Conservation (phyloP, 2,888 invertebrate species). For the Macrophya alboannulata region DNA sequence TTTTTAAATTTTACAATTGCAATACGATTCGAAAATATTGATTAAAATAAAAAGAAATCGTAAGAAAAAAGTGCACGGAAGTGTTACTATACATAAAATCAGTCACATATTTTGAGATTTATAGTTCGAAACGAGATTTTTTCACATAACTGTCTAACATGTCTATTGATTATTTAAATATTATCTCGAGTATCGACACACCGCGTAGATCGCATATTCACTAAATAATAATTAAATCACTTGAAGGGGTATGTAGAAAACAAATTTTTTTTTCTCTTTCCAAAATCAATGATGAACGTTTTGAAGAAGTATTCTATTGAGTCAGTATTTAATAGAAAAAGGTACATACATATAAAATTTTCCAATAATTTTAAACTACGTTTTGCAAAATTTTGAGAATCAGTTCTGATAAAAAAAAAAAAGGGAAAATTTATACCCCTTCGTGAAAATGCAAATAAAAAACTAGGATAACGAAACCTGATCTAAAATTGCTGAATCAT, state of each 20-base stretch:
- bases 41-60: not conserved
- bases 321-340: too few relatives aligned
- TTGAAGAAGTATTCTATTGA: not conserved
- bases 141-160: not conserved
- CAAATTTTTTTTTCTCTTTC: too few relatives aligned
- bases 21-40: not conserved
- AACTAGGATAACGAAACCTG: not conserved
- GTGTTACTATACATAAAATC: not conserved
- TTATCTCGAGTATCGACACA: not conserved
- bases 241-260: not conserved
- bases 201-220: slow-evolving; percentile 15
- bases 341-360: too few relatives aligned
- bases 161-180: not conserved
- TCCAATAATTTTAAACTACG: too few relatives aligned
- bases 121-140: too few relatives aligned
- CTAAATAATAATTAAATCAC: not conserved
- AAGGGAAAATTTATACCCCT: not conserved
- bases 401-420: not conserved
- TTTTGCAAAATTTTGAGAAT: not conserved
- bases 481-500: not conserved
- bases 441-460: not conserved
- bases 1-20: not conserved
- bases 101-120: not conserved
- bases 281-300: not conserved
- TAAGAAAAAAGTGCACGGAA: not conserved